Conservation (phyloP, 2,888 invertebrate genomes). For the Cephus rjabovi region DNA sequence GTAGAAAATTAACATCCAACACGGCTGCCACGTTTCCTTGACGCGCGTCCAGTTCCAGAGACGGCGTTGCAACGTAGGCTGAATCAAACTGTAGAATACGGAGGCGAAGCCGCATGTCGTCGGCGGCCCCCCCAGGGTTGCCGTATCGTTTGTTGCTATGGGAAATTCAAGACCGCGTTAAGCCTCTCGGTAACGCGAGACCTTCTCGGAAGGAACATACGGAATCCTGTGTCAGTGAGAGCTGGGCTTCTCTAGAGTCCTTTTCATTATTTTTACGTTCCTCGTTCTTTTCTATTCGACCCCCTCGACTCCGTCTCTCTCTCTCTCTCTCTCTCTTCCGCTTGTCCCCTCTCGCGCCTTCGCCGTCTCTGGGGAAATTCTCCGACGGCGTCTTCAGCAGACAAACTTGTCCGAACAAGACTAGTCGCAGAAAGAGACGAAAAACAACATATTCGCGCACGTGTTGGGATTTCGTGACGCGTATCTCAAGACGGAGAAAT, state of each 20-base stretch:
- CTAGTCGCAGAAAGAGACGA: constrained; percentile 11
- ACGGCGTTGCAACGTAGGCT: not conserved
- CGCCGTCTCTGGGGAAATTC: constrained; percentile 7
- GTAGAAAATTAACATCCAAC: not conserved
- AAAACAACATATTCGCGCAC: not conserved
- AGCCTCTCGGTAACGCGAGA: constrained; percentile 32
- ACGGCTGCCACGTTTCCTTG: not conserved
- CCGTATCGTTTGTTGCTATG: constrained; percentile 29
- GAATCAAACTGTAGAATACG: constrained; percentile 5
- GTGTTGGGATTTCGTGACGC: not conserved
- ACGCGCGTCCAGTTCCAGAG: not conserved
- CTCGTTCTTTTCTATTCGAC: not conserved
- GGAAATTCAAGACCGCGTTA: constrained; percentile 28
- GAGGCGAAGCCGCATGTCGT: not conserved
- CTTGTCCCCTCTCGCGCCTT: not conserved
- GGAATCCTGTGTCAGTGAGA: not conserved
- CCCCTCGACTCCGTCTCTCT: too few species aligned
- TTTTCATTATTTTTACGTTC: not conserved
- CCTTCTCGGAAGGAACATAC: constrained; percentile 9
- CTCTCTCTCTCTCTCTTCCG: not conserved
- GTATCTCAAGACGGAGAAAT: not conserved
- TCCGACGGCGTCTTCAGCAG: not conserved
- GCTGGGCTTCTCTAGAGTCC: not conserved
- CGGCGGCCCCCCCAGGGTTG: not conserved
- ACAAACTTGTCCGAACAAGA: not conserved